These are phyloP conservation scores for Aporophyla nigra DNA, from an alignment of 2,888 invertebrate species.

Conservation along the genomic window DNA sequence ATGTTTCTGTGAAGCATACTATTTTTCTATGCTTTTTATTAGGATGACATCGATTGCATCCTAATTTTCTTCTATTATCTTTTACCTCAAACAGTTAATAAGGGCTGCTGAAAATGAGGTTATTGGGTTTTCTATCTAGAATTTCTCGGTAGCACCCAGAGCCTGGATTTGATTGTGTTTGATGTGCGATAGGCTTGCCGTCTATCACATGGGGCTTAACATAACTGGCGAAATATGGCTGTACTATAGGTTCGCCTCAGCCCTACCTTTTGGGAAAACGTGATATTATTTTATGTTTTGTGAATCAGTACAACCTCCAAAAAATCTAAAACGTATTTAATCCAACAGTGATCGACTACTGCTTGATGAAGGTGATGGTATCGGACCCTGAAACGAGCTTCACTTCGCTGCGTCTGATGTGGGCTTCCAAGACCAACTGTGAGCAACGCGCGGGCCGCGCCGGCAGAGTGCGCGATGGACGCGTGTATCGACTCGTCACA, in stretches of 20 bases:
- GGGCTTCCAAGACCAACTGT: conserved; percentile 98
- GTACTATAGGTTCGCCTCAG: no score
- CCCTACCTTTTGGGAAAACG: no score
- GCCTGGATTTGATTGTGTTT: no score
- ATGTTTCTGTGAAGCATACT: neutral
- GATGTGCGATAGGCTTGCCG: no score
- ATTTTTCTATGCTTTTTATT: neutral
- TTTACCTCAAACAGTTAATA: neutral
- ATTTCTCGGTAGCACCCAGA: no score
- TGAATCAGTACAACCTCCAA: neutral
- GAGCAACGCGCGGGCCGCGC: conserved; percentile 97
- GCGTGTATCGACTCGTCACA: conserved; percentile 95
- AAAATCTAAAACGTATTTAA: neutral
- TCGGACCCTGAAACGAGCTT: conserved; percentile 95
- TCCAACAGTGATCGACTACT: conserved; percentile 97
- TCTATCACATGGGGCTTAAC: no score
- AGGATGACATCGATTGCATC: neutral
- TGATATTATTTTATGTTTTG: no score
- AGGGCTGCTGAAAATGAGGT: no score
- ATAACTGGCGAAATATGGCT: no score
- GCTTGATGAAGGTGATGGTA: conserved; percentile 95
- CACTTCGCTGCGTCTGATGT: conserved; percentile 94
- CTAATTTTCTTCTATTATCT: neutral
- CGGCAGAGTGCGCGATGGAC: conserved; percentile 96
- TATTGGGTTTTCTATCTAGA: no score